Conservation (phyloP, 2,113 vertebrate species). For the Eurystomus gularis region DNA sequence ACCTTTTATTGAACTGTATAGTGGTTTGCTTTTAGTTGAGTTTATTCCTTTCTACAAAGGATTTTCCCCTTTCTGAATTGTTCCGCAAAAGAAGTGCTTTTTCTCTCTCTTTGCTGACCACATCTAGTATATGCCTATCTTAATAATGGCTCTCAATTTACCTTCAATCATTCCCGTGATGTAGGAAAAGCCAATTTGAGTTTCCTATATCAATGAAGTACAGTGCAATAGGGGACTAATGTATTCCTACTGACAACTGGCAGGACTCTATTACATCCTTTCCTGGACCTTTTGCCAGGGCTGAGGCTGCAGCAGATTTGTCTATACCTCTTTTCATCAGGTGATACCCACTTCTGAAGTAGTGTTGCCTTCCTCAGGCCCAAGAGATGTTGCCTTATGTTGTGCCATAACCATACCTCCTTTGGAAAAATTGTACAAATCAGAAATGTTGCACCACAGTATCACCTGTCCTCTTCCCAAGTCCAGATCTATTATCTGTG, state of each 20-base stretch:
- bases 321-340: neutral
- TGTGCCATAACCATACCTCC: neutral
- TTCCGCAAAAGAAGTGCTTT: neutral
- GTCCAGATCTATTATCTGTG: neutral
- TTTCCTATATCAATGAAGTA: neutral
- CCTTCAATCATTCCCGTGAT: neutral
- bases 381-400: neutral
- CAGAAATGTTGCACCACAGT: neutral
- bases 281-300: neutral
- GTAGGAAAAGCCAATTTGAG: neutral
- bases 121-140: neutral
- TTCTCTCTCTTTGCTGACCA: neutral
- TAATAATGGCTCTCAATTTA: neutral
- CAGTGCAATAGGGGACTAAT: neutral
- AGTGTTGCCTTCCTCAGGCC: neutral
- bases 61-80: conserved; percentile 15
- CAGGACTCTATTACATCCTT: neutral
- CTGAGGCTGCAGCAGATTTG: neutral
- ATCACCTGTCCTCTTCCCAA: neutral
- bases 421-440: neutral
- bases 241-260: neutral
- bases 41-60: conserved; percentile 36
- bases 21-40: conserved; percentile 42
- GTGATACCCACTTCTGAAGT: neutral
- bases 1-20: conserved; percentile 68